These are phyloP conservation scores for Diachasmimorpha longicaudata DNA, from an alignment of 1,140 invertebrate species.

Conservation along the genomic window DNA sequence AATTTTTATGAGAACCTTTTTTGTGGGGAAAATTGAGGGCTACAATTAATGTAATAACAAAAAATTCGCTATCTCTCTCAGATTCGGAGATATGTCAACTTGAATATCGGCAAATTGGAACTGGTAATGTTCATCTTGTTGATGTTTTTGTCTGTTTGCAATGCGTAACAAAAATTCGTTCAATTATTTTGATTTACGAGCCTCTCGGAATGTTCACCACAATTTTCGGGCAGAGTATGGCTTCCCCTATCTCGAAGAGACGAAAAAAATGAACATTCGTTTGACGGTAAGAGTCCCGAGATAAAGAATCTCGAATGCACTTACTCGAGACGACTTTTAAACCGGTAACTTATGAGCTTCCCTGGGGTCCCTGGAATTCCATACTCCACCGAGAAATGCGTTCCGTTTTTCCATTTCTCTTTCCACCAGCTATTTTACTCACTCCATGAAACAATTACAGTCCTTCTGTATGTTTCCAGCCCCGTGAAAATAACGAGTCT, in stretches of 20 bases:
- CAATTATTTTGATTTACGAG: background rate
- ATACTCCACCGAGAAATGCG: background rate
- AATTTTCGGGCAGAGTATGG: background rate
- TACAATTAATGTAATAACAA: too few relatives aligned
- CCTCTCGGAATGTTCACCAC: background rate
- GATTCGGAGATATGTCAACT: too few relatives aligned
- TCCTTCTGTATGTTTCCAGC: too few relatives aligned
- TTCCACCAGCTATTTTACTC: background rate
- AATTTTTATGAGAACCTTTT: too few relatives aligned
- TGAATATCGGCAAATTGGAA: too few relatives aligned
- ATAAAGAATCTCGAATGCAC: slow-evolving; percentile 6
- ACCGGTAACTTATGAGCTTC: background rate
- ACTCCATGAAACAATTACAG: background rate
- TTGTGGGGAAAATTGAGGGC: too few relatives aligned
- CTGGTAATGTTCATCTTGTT: too few relatives aligned
- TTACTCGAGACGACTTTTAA: slow-evolving; percentile 3
- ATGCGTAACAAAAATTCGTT: background rate
- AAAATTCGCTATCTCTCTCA: too few relatives aligned
- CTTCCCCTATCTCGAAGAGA: slow-evolving; percentile 25
- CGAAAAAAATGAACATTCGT: slow-evolving; percentile 18
- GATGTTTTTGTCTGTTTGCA: too few relatives aligned
- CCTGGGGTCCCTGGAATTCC: slow-evolving; percentile 1
- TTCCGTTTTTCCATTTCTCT: background rate
- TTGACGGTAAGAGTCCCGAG: slow-evolving; percentile 7
- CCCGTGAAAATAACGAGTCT: too few relatives aligned